Conservation (phyloP, 2,797 vertebrate species). For the Propithecus perrieri region DNA sequence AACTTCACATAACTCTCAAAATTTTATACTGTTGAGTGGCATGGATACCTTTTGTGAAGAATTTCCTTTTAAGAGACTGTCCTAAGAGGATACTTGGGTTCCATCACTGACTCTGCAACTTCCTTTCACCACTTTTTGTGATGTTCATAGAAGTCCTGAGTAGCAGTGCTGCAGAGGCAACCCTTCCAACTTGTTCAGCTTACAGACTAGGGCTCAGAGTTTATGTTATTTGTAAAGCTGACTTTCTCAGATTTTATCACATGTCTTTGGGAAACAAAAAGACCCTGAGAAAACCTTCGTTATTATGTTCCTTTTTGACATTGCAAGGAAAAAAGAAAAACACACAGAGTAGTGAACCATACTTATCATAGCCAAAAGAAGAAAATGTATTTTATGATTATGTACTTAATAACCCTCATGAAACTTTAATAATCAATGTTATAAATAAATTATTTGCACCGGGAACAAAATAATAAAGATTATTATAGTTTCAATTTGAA, state of each 20-base stretch:
- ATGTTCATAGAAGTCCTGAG: background rate
- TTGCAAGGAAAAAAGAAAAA: background rate
- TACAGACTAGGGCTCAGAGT: background rate
- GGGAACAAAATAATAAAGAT: conserved; percentile 14
- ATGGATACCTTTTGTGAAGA: background rate
- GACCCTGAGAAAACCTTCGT: background rate
- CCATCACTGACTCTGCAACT: background rate
- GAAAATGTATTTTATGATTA: background rate
- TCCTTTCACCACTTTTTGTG: background rate
- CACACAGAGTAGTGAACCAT: background rate
- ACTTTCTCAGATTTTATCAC: background rate
- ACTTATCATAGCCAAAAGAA: background rate
- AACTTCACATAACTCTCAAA: background rate
- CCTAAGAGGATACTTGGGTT: background rate
- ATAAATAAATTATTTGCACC: conserved; percentile 26
- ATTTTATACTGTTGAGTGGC: background rate
- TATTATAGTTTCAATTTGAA: background rate
- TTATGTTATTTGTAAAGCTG: background rate
- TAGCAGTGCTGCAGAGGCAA: background rate
- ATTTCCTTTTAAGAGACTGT: background rate
- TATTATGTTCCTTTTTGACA: background rate
- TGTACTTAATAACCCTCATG: background rate
- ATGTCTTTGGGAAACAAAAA: background rate
- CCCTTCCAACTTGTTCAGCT: background rate
- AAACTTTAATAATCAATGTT: conserved; percentile 41